Conservation (phyloP, 2,888 invertebrate species). For the Synanthedon tipuliformis region DNA sequence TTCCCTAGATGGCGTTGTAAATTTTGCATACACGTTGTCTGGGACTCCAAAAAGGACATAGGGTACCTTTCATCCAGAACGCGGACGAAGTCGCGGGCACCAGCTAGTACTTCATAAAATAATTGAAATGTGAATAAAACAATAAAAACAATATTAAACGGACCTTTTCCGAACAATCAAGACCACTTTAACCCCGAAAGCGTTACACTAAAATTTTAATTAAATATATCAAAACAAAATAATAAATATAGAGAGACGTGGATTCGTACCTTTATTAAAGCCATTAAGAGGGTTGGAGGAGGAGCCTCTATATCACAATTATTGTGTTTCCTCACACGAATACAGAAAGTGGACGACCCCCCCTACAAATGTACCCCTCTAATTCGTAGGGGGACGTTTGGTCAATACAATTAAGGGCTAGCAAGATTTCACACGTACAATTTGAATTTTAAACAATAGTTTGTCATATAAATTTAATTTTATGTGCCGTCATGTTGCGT, state of each 20-base stretch:
- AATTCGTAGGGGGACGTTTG: slow-evolving; percentile 37
- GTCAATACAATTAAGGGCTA: slow-evolving; percentile 64
- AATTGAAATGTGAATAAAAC: slow-evolving; percentile 6
- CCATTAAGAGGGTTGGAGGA: slow-evolving; percentile 51
- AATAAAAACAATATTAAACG: neutral
- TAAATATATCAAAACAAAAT: slow-evolving; percentile 66
- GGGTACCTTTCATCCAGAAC: too few species aligned
- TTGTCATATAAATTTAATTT: slow-evolving; percentile 68
- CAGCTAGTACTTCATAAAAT: neutral
- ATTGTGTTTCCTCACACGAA: slow-evolving; percentile 53
- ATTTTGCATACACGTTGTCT: too few species aligned
- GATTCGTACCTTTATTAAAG: slow-evolving; percentile 66
- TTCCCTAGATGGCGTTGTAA: too few species aligned
- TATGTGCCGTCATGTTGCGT: slow-evolving; percentile 31
- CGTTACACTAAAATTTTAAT: slow-evolving; percentile 57
- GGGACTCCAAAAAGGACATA: too few species aligned
- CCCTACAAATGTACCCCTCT: slow-evolving; percentile 9
- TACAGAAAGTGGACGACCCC: slow-evolving; percentile 15
- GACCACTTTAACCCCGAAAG: slow-evolving; percentile 5
- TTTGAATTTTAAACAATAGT: slow-evolving; percentile 70
- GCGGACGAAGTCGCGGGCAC: too few species aligned
- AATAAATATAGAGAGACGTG: slow-evolving; percentile 57
- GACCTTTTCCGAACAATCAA: neutral
- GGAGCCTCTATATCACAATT: slow-evolving; percentile 46
- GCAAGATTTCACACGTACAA: slow-evolving; percentile 66